Evolutionary conservation across 2,113 vertebrate genomes (phyloP).

Genomic region (Climacteris rufus): DNA sequence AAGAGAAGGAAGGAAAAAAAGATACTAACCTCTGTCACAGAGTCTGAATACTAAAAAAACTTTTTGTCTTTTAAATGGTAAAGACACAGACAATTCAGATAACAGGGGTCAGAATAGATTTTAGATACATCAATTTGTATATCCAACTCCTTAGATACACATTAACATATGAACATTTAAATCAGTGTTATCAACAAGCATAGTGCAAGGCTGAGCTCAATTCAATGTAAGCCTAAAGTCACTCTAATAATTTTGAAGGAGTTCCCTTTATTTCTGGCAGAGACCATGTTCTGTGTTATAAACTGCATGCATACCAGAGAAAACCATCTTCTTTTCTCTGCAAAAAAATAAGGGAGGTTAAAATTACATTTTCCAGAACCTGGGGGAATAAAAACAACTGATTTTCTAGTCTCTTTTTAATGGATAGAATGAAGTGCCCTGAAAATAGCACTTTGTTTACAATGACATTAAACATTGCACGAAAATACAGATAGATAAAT

Average conservation of each 20-base stretch:
- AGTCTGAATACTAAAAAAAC: background rate
- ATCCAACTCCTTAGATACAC: background rate
- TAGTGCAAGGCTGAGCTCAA: background rate
- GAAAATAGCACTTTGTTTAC: background rate
- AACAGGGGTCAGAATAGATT: background rate
- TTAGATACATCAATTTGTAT: background rate
- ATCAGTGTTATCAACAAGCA: background rate
- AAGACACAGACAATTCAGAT: background rate
- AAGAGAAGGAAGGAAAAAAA: background rate
- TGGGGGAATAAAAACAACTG: background rate
- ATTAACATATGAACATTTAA: background rate
- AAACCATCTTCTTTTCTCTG: background rate
- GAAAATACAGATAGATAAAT: background rate
- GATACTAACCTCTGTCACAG: background rate
- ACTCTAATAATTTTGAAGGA: background rate
- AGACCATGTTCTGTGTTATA: background rate
- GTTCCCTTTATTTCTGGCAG: background rate
- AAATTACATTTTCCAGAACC: background rate
- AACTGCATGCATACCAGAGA: background rate
- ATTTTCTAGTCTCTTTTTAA: background rate
- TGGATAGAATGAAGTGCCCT: background rate
- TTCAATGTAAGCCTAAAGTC: background rate
- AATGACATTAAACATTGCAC: background rate
- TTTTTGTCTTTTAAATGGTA: background rate
- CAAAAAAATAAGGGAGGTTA: background rate